These are phyloP conservation scores for Sarcophaga rosellei DNA, from an alignment of 2,888 invertebrate species.

Conservation along the genomic window DNA sequence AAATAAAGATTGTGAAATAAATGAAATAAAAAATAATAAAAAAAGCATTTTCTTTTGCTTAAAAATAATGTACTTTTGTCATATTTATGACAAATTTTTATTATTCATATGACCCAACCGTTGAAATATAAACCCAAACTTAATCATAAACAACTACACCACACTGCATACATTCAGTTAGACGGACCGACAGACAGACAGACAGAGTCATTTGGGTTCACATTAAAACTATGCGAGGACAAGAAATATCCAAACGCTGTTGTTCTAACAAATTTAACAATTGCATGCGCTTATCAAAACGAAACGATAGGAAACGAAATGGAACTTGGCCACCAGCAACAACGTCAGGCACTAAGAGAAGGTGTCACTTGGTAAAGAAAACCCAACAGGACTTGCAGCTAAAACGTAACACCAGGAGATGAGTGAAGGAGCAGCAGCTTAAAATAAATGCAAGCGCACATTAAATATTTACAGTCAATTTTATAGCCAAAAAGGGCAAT, in stretches of 20 bases:
- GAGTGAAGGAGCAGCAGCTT: background rate
- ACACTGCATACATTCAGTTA: conserved; percentile 25
- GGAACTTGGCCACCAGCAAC: background rate
- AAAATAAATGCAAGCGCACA: conserved; percentile 75
- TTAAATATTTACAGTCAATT: conserved; percentile 82
- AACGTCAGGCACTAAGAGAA: conserved; percentile 5
- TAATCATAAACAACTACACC: conserved; percentile 41
- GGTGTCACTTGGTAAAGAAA: conserved; percentile 55
- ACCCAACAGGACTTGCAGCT: conserved; percentile 34
- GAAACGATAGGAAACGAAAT: background rate
- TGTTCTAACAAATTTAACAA: conserved; percentile 56
- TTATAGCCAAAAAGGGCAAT: conserved; percentile 80
- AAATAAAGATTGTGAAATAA: conserved; percentile 33
- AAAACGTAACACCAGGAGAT: background rate
- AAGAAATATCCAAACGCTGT: conserved; percentile 54
- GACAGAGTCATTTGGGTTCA: conserved; percentile 70
- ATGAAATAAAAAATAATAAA: background rate
- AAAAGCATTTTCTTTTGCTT: conserved; percentile 54
- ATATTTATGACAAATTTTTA: conserved; percentile 69
- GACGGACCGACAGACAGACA: background rate
- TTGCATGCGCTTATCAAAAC: conserved; percentile 59
- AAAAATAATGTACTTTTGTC: conserved; percentile 68
- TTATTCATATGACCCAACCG: conserved; percentile 68
- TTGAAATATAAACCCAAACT: conserved; percentile 53
- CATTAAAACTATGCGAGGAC: conserved; percentile 64